Evolutionary conservation across 1,140 invertebrate species (phyloP), one percentile per base, ranked within the genome.

Genomic region (Trinorchestia longiramus): DNA sequence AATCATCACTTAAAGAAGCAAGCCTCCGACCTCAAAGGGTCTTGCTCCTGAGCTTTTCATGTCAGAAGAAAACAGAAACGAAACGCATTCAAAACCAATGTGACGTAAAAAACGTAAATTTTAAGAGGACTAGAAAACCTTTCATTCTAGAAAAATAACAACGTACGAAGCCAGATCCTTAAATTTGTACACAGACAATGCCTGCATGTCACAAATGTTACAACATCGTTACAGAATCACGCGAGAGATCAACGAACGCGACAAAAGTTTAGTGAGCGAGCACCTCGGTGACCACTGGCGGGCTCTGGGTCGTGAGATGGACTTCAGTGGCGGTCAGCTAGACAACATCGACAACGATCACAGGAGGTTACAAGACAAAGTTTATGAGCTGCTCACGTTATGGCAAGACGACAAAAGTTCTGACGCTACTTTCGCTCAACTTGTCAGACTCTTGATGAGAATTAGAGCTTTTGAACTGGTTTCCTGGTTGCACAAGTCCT

Each of bases 311-410:
- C 77, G 95, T 11, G 47, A 57, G 28, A 96, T 96, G 95, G 90
- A 96, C 0, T 96, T 91, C 90, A 91, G 87, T 8, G 53, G 92
- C 45, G 95, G 95, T 41, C 95, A 96, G 28, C 87, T 96, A 11
- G 95, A 96, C 87, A 96, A 96, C 95, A 96, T 96, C 6, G 95
- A 96, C 42, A 42, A 88, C 47, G 95, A 96, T 36, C n/a, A 88
- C 53, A 62, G 90, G 40, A 44, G 95, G 36, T 87, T 96, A 57
- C 87, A 91, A n/a, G 95, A 96, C 43, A 96, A 96, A 96, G 45
- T 44, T 28, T 90, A 96, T 44, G 87, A 88, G 40, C 87, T 96
- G 40, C 43, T 96, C 15, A 91, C 95, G 41, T 41, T 41, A 90
- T 96, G 95, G 95, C 62, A 92, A 41, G 88, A 96, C 87, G 90